A percentile compares a stretch with the other conserved stretches of the same genome.
Evolutionary conservation across 2,797 vertebrate genomes (phyloP).

Genomic region (Pipistrellus pipistrellus): DNA sequence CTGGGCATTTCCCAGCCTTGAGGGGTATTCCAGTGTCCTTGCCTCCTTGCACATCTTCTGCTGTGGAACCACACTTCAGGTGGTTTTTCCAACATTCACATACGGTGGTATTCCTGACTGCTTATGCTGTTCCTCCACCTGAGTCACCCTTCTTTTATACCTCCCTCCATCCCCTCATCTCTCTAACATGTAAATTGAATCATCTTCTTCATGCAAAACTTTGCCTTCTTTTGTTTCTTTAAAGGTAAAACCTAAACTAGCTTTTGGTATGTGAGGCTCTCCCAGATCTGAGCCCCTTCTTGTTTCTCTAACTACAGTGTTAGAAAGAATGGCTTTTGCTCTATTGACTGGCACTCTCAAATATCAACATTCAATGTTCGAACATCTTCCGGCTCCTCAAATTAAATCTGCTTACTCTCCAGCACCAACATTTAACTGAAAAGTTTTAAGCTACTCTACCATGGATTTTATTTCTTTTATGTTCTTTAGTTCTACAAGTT

Average conservation of each 20-base stretch:
- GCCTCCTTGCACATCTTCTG: not conserved
- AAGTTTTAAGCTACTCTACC: not conserved
- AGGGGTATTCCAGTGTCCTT: not conserved
- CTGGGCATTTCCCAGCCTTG: not conserved
- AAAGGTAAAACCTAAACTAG: not conserved
- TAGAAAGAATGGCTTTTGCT: not conserved
- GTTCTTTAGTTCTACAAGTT: conserved; percentile 39
- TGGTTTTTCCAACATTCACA: not conserved
- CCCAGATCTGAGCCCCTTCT: not conserved
- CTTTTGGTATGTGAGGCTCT: not conserved
- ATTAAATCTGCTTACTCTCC: conserved; percentile 34
- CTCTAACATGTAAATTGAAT: not conserved
- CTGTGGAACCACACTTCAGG: not conserved
- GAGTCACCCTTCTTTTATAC: not conserved
- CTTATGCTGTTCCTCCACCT: not conserved
- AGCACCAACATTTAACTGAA: not conserved
- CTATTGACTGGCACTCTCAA: not conserved
- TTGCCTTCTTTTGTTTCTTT: not conserved
- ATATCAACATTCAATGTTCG: not conserved
- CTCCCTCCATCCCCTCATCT: not conserved
- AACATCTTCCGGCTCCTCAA: not conserved
- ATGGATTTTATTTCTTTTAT: conserved; percentile 29
- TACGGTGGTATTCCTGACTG: not conserved
- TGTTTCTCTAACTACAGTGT: not conserved
- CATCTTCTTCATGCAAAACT: not conserved